Conservation (phyloP, 2,797 vertebrate genomes). For the Oreonectes daqikongensis region DNA sequence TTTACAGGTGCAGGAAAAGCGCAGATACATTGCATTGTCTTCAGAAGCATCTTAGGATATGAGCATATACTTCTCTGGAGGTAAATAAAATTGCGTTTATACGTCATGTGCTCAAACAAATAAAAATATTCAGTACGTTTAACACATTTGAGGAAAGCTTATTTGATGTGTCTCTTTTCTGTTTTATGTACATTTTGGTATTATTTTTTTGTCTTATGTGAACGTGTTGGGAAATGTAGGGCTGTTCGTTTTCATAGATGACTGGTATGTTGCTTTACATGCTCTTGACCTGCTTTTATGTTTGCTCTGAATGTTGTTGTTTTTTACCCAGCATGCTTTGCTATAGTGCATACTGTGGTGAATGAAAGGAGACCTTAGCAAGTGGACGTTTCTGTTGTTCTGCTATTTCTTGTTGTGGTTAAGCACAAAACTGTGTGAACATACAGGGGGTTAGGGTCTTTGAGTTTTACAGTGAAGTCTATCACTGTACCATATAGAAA, state of each 20-base stretch:
- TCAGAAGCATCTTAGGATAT: slow-evolving; percentile 58
- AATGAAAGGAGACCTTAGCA: background rate
- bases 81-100: slow-evolving; percentile 9
- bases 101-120: background rate
- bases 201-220: too few relatives aligned
- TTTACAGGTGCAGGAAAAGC: slow-evolving; percentile 47
- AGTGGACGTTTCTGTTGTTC: slow-evolving; percentile 27
- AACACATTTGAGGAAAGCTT: background rate
- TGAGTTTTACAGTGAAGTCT: background rate
- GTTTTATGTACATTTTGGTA: too few relatives aligned
- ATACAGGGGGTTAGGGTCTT: background rate
- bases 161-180: too few relatives aligned
- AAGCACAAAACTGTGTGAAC: background rate
- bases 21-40: background rate
- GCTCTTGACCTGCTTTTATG: background rate
- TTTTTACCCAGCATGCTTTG: slow-evolving; percentile 15
- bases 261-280: background rate
- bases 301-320: background rate
- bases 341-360: background rate
- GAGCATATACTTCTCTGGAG: slow-evolving; percentile 53
- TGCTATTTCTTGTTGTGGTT: slow-evolving; percentile 21
- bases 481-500: background rate
- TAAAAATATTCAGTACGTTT: background rate
- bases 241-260: background rate
- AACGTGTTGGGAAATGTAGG: too few relatives aligned